These are phyloP conservation scores for Cremastinae sp. DNA, from an alignment of 2,888 invertebrate species.

Conservation along the genomic window DNA sequence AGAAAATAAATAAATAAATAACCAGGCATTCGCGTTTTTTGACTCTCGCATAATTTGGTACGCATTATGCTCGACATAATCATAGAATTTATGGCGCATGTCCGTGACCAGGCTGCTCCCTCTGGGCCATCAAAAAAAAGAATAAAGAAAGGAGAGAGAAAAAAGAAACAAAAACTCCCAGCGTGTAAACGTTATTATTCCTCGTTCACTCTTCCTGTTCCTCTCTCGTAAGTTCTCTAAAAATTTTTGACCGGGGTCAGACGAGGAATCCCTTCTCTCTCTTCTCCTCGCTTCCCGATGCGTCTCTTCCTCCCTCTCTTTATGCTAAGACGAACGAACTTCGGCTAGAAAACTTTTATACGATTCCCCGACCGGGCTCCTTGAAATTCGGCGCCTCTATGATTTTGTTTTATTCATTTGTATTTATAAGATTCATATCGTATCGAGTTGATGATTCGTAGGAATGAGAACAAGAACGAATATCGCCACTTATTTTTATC, in stretches of 20 bases:
- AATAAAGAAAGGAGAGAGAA: background rate
- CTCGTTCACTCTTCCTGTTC: conserved; percentile 45
- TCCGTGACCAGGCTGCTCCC: conserved; percentile 52
- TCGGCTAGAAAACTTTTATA: conserved; percentile 53
- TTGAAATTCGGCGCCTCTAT: conserved; percentile 64
- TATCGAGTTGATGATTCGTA: conserved; percentile 29
- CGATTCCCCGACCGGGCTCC: conserved; percentile 55
- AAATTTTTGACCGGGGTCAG: conserved; percentile 52
- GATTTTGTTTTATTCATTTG: conserved; percentile 69
- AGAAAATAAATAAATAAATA: background rate
- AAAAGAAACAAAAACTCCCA: conserved; percentile 43
- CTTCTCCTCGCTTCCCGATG: conserved; percentile 35
- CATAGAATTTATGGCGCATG: conserved; percentile 69
- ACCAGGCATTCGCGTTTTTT: conserved; percentile 19
- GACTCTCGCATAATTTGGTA: conserved; percentile 63
- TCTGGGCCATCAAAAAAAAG: conserved; percentile 45
- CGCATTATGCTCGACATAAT: conserved; percentile 69
- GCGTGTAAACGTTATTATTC: conserved; percentile 43
- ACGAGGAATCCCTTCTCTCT: conserved; percentile 56
- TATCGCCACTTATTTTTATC: background rate
- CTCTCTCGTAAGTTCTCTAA: conserved; percentile 34
- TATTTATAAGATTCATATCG: conserved; percentile 75
- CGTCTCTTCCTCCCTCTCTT: conserved; percentile 48
- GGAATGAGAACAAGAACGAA: background rate
- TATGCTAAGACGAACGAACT: conserved; percentile 56